These are phyloP conservation scores for Aythya baeri DNA, from an alignment of 2,113 vertebrate genomes.

Conservation along the genomic window DNA sequence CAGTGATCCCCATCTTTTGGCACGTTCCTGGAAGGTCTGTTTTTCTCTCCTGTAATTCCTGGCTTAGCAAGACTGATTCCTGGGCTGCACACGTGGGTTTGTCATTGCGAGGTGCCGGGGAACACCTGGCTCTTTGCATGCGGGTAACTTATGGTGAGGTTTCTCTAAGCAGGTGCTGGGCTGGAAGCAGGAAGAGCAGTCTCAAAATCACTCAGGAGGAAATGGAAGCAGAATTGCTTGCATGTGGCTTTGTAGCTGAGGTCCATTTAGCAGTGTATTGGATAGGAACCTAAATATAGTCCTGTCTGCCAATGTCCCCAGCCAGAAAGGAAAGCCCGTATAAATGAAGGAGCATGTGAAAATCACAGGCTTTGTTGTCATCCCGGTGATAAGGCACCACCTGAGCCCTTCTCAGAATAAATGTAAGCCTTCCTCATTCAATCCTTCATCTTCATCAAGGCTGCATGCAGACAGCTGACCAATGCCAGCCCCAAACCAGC, in stretches of 20 bases:
- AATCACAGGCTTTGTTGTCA: constrained; percentile 26
- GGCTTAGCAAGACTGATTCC: neutral
- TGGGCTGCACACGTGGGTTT: neutral
- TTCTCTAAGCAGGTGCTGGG: neutral
- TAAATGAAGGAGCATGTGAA: neutral
- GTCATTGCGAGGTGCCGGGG: rapidly evolving
- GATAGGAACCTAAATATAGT: neutral
- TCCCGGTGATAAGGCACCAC: neutral
- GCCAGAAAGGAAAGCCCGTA: neutral
- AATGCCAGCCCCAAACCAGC: neutral
- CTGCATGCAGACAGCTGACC: constrained; percentile 12
- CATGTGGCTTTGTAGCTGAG: neutral
- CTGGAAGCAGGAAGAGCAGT: neutral
- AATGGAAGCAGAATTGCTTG: neutral
- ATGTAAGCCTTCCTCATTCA: neutral
- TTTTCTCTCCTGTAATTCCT: neutral
- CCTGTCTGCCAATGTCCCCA: neutral
- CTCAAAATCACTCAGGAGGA: neutral
- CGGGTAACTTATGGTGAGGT: neutral
- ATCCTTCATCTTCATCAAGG: constrained; percentile 53
- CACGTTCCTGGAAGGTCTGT: neutral
- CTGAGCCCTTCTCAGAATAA: neutral
- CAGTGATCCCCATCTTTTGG: neutral
- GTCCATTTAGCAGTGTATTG: neutral
- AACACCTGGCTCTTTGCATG: neutral